Base-by-base conservation (phyloP, 1,140 invertebrate species). In the Atta colombica region DNA sequence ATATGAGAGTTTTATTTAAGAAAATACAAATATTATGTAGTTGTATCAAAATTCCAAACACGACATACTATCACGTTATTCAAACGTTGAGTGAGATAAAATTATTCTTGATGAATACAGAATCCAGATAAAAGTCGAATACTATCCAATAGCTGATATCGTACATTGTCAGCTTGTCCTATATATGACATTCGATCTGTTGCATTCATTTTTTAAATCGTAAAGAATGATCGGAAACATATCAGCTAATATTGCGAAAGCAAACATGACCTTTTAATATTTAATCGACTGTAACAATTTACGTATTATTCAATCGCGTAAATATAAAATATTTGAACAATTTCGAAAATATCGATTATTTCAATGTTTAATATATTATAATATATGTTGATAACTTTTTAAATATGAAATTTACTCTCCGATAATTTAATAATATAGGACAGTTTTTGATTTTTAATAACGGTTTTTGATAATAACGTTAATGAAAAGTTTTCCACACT, bases 71-170 rank as follows among this genome's bases (percentile, higher is more conserved):
- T 16, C 3, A 74, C 10, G 51, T 31, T 55, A 31, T 55, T 4
- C 51, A 35, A 51, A 2, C 8, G 18, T 51, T 74, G n/a, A 55
- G 25, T 1, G 21, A 51, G 71, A 53, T 55, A 55, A 55, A 31
- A 55, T 74, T 28, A 55, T 49, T 5, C 18, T 39, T n/a, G 31
- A 25, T 16, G 68, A 49, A n/a, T 69, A 21, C 14, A 69, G 14
- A 69, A 69, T 25, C 12, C 39, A 21, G 39, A 45, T 69, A 16
- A 69, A 69, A 69, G 39, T 49, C 35, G 68, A 49, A 69, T 69
- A 49, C 35, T 49, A 8, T 25, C 39, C 35, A 69, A 69, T 49
- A 49, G 66, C 18, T n/a, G n/a, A 4, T 21, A 45, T 68, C 63
- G 18, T 35, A 35, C 12, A 35, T 68, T 35, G 66, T 68, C 35